Evolutionary conservation across 30 jellyfish, hydroid and myxozoan species (phyloP), one percentile per base, ranked within the genome.

Genomic region (Catostylus mosaicus): DNA sequence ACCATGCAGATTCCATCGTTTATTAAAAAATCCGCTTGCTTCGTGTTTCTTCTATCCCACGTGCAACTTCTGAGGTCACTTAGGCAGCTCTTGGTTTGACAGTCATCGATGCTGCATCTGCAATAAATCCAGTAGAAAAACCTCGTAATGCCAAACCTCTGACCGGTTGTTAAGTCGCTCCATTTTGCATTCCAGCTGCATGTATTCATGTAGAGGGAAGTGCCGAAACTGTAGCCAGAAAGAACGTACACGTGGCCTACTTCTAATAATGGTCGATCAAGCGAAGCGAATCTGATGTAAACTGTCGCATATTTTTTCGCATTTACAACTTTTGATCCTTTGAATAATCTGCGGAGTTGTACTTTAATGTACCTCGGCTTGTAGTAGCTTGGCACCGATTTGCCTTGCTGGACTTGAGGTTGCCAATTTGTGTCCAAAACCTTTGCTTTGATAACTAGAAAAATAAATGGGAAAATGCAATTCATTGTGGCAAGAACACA

Each of bases 131-230:
- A 32, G 67, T 62, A 79, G 67, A 52, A 70, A 26, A 52, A 40
- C 16, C 73, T 43, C 73, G 45, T 60, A 43, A 83, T 61, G 37
- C 86, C 84, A 23, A 70, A 51, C 38, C 66, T 59, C 77, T 83
- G 94, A 6, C 77, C 85, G 14, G 36, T 32, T 12, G 88, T 83
- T 23, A 83, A 80, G 22, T 83, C 82, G 29, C 60, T 37, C 94
- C 87, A 71, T 35, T 61, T 83, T n/a, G 94, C 20, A 6, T 48
- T 66, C 94, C 94, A 83, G 48, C 61, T 75, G 77, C 94, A 83
- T 5, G 62, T 0, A 40, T 66, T 83, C 68, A 83, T 83, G 67
- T 18, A 68, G 27, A 57, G 77, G 6, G 19, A 54, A 8, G 81
- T 40, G 29, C 79, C 83, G 29, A 30, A 32, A 35, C 68, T 60